Base-by-base conservation (phyloP, 2,888 invertebrate genomes). In the Dexiosoma caninum region DNA sequence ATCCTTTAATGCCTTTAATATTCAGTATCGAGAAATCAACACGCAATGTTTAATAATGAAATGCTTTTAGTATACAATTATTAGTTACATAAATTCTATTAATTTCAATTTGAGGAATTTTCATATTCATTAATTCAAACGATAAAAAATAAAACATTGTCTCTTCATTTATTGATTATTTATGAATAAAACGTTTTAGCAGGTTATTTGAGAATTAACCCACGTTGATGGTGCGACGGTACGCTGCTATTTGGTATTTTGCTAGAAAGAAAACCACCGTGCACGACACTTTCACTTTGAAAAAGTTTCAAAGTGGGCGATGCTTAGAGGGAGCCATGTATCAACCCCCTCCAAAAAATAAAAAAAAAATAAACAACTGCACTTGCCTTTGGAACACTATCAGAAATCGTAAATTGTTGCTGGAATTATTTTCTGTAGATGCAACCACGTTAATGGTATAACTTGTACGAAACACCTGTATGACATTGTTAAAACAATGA, bases 401-500 rank as follows among this genome's bases (percentile, higher is more conserved):
- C 42, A 76, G 32, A 32, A 60, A 66, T 70, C 27, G 27, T 27
- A 60, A 59, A 67, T 72, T 71, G 66, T 75, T 70, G 69, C 70
- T 64, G 12, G 27, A 23, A 37, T 19, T 59, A 40, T 60, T 55
- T 37, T 10, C 16, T 60, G 19, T 14, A 40, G 12, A 23, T 46
- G 6, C 30, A 53, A 16, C 4, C 19, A 64, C 51, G 44, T 21
- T 53, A 23, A 35, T 67, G 44, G 35, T 53, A 37, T 23, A 23
- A 53, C 53, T 62, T 76, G 32, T 42, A 62, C 71, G 37, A 77
- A 77, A 72, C 72, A 81, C 77, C 76, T 76, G 67, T 64, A 57
- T 69, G 72, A 72, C 69, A 77, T 72, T 72, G 72, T 51, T 62
- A 42, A 72, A 67, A 69, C 46, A 69, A 72, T 62, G 67, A 72